Base-by-base conservation (phyloP, 1,140 invertebrate genomes). In the Subanguina moxae region DNA sequence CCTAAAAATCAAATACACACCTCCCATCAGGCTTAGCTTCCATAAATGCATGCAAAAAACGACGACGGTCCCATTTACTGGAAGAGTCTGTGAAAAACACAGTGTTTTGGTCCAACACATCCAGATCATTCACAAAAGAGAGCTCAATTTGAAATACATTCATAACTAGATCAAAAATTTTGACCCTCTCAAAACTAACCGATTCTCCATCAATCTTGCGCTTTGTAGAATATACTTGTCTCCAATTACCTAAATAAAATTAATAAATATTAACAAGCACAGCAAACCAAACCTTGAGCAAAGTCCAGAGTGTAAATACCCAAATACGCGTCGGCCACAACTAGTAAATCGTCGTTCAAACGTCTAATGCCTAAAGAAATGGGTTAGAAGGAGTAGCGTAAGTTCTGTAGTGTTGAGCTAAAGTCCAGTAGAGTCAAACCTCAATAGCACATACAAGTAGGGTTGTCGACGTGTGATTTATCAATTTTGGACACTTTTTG, bases 21-120 rank as follows among this genome's bases (percentile, higher is more conserved):
- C 84, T 81, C 63, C 84, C 85, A 65, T 74, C 70, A 0, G 74
- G 61, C 19, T 78, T 78, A 46, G 70, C 80, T 62, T 84, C 83
- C 28, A 85, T 57, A 57, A 84, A 57, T 30, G 67, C 52, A 64
- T 83, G 82, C 61, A 82, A 71, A 66, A 84, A 83, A 64, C 83
- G 78, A 30, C 82, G 68, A 30, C 84, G 64, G 25, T 80, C 80
- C 77, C 81, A 85, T 56, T 76, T 80, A 42, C 45, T 78, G 3
- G 76, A 78, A 3, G 78, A 80, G 32, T 82, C 67, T 7, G 76
- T 69, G 30, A 71, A 61, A 23, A 80, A 74, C 30, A 76, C 68
- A 13, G 84, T 74, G 1, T 32, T 25, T 7, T 65, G 64, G 32
- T 66, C 67, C 11, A 78, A 23, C 19, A 75, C 57, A 23, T 78